Evolutionary conservation across 2,888 invertebrate genomes (phyloP), one percentile per base, ranked within the genome.

Genomic region (Cylindroiulus punctatus): DNA sequence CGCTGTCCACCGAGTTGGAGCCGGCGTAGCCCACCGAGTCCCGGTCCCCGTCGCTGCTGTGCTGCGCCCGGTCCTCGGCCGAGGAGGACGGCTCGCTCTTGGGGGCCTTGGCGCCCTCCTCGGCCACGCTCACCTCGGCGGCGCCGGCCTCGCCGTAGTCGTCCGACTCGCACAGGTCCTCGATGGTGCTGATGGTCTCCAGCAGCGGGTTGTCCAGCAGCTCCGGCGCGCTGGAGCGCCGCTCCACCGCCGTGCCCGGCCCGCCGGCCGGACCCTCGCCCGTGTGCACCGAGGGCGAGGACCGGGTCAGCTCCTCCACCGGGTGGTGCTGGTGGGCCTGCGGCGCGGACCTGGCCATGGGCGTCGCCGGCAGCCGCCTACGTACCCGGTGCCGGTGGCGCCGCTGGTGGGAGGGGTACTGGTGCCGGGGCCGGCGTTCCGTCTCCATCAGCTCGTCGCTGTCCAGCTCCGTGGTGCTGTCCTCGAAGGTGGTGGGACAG

Each of bases 1-100:
- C 90, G 65, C 90, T 90, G 88, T 90, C 90, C 22, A 90, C 89
- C 30, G 90, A 90, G 88, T 90, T 90, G 83, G 90, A 90, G 17
- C 90, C 90, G 1, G 90, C 90, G 87, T 90, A 90, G 17, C 90
- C 90, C 40, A 89, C 89, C 0, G 89, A 89, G 87, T 90, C 90
- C 19, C 89, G 88, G 65, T 90, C 90, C 19, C 88, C 89, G 85
- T 89, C 89, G 76, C 86, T 47, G 32, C 42, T 42, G 12, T 57
- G 85, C 76, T 85, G 85, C 19, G 32, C 65, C 17, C 76, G 19
- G 3, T 85, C 85, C 19, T 85, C 85, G 14, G 76, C 26, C 30
- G 57, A 32, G 5, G 44, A 22, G 2, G 42, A 22, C 12, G 26
- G 22, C 17, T 84, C 84, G 32, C 84, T 44, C 47, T 84, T 84